Base-by-base conservation (phyloP, 2,113 vertebrate species). In the Etheostoma spectabile region DNA sequence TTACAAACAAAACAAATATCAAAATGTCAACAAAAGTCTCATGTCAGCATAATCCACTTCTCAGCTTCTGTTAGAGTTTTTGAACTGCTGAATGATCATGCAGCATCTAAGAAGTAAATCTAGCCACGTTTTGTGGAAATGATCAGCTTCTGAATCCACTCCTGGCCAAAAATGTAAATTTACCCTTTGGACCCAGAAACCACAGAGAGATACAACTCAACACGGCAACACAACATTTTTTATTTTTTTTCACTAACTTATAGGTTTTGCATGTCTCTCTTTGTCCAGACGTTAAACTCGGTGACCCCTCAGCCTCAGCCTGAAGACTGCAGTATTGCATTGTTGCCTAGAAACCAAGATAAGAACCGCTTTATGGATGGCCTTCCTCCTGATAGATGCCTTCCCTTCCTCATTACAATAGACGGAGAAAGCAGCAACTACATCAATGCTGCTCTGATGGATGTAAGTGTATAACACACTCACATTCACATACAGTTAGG, bases 341-440 rank as follows among this genome's bases (percentile, higher is more conserved):
- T 99, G 91, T 94, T 99, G 93, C 98, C 98, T 93, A 97, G 98
- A 93, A 99, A 99, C 93, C 98, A 99, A 6, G 98, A 99, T 92
- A 99, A 99, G 95, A 99, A 99, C 90, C 98, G 98, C 87, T 99
- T 99, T 92, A 98, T 99, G 97, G 98, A 99, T 91, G 97, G 97
- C 93, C 96, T 99, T 86, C 98, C 98, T 87, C 98, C 98, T 73
- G 98, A 99, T 91, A 96, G 98, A 95, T 99, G 98, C 94, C 96
- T 99, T 87, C 98, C 98, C 88, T 99, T 99, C 95, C 96, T 99
- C 95, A 99, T 99, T 90, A 99, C 98, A 82, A 97, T 99, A 88
- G 98, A 99, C 52, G 98, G 98, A 55, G 98, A 99, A 90, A 99
- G 98, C 94, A 99, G 98, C 94, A 99, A 99, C 96, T 99, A 99